Base-by-base conservation (phyloP, 2,113 vertebrate species). In the Melanostigma gelatinosum region DNA sequence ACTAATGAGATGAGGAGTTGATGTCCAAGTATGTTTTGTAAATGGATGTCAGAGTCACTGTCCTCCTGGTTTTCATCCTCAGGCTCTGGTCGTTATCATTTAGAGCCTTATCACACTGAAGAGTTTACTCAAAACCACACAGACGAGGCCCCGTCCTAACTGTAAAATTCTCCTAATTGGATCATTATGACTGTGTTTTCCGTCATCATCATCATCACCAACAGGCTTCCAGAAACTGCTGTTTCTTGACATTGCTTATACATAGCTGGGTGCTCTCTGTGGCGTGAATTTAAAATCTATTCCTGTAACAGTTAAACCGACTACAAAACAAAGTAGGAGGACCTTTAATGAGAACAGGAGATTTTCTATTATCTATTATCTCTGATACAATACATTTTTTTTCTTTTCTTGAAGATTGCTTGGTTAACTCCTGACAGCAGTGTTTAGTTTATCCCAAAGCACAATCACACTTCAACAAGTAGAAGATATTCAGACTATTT, bases 11-110 rank as follows among this genome's bases (percentile, higher is more conserved):
- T 50, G 44, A 73, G 77, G 32, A 61, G 15, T 42, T 71, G 38
- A 72, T 61, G 22, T 83, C 27, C 20, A 55, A 75, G 65, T 13
- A 40, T 38, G 52, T 63, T 75, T 75, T 77, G 36, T 80, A 67
- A 66, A 72, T 57, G 52, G 52, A 16, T 61, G 38, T 70, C 64
- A 52, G 82, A 85, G 90, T 93, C 91, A 89, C 42, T 93, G 92
- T 84, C 90, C 92, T 87, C 63, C 58, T 79, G 88, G 86, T 88
- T 77, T 82, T 79, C 67, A 65, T 70, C 86, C 88, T 66, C 68
- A 44, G 55, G 70, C 50, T 88, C 92, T 90, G 91, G 27, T 80
- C 65, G 77, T 32, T 79, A 66, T 89, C 88, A 73, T 55, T 50
- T 67, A 8, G 7, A 57, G 52, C 3, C 77, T 87, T 90, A 92